These are phyloP conservation scores for Pseudomyrmex pallidus DNA, from an alignment of 1,140 invertebrate species.

Conservation along the genomic window DNA sequence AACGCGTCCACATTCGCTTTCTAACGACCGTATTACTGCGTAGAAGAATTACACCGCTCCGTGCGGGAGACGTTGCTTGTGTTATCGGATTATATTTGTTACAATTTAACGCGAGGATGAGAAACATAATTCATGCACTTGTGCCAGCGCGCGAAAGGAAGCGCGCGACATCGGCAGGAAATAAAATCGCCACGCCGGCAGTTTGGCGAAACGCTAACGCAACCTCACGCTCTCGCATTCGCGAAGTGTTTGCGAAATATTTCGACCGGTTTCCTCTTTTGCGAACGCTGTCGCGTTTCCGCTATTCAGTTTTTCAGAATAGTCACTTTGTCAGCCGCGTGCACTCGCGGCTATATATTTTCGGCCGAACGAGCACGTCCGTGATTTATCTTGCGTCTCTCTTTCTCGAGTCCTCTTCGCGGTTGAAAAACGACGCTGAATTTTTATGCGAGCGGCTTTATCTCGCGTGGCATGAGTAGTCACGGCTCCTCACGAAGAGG, in stretches of 20 bases:
- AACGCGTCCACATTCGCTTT: neutral
- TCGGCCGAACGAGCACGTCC: constrained; percentile 9
- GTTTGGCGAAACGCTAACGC: constrained; percentile 32
- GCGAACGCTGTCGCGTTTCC: constrained; percentile 47
- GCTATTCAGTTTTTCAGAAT: constrained; percentile 38
- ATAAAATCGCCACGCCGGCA: constrained; percentile 15
- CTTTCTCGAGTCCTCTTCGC: neutral
- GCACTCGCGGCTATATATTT: neutral
- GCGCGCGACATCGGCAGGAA: neutral
- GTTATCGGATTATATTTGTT: constrained; percentile 9
- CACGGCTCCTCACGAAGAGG: neutral
- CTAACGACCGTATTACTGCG: no score
- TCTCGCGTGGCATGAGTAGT: neutral
- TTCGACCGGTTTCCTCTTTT: constrained; percentile 54
- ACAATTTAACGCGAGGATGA: constrained; percentile 21
- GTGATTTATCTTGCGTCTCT: constrained; percentile 56
- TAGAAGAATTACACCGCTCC: neutral
- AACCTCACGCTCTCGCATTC: neutral
- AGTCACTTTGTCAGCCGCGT: constrained; percentile 54
- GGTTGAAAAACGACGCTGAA: constrained; percentile 43
- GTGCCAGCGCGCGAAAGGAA: neutral
- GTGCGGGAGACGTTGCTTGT: neutral
- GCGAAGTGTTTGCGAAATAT: constrained; percentile 52
- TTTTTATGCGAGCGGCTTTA: constrained; percentile 16
- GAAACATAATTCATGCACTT: constrained; percentile 28